Evolutionary conservation across 1,140 invertebrate species (phyloP), one percentile per base, ranked within the genome.

Genomic region (Zophobas morio): DNA sequence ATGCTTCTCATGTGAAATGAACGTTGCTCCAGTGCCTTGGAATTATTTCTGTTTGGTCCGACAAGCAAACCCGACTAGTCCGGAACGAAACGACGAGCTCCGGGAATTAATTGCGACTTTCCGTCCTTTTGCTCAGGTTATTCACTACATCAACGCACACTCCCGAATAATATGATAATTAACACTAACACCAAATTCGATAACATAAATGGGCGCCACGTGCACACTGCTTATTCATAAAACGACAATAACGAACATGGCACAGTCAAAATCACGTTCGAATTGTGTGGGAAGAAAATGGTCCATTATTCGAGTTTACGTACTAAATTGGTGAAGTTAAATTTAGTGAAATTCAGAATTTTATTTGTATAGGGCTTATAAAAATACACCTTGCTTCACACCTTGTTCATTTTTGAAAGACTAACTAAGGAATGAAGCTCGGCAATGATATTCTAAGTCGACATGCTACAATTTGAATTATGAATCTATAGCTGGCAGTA

Each of bases 11-110:
- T 42, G 39, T 71, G 36, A 63, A 63, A 63, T 40, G 57, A 40
- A 20, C 57, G 42, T 63, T 40, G 57, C 57, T 40, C 37, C 39
- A 6, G 8, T 66, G 60, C 39, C 60, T 0, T 34, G 57, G 57
- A 63, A 39, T 63, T 63, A 63, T 63, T 66, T 39, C 37, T 42
- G 39, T 66, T 66, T 66, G 37, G 35, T 34, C 57, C 39, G 57
- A 63, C 57, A 63, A 63, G 34, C 57, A 37, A 37, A 56, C 35
- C 8, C 36, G 42, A 49, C n/a, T 57, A 20, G 53, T 6, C 54
- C 53, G 54, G 73, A 74, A 54, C 73, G 73, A 42, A 47, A 74
- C 54, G 54, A 74, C 57, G 34, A 60, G 53, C 51, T 74, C 57
- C 57, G 54, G 57, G 57, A 60, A 54, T 74, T 74, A 54, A 53